Percentiles rank a stretch among this genome's conserved stretches.
phyloP scores from a whole-genome alignment of 2,113 vertebrate species.

The Rousettus leschenaultii region DNA sequence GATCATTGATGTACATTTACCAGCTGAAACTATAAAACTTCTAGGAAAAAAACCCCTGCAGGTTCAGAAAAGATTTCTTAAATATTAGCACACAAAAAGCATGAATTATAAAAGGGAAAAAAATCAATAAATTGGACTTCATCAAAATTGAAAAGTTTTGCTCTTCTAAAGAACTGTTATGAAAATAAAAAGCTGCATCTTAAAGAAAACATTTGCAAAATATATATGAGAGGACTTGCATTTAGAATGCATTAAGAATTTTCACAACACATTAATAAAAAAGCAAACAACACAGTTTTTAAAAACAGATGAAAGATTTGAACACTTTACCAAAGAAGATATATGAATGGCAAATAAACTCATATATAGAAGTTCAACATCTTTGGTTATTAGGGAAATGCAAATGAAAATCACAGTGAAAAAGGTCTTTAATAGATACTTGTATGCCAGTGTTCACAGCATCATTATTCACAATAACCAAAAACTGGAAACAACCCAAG shows the following conservation, averaged over 20 bases:
- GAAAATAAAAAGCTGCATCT: not conserved
- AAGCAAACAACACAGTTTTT: not conserved
- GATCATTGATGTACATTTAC: not conserved
- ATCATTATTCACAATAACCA: not conserved
- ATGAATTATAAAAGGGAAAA: not conserved
- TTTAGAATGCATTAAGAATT: not conserved
- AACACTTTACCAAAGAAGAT: not conserved
- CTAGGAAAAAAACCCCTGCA: not conserved
- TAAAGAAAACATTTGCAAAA: slow-evolving; percentile 5
- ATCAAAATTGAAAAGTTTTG: not conserved
- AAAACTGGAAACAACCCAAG: not conserved
- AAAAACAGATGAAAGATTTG: not conserved
- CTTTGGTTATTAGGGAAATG: not conserved
- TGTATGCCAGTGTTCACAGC: not conserved
- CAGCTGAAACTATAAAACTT: not conserved
- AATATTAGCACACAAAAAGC: not conserved
- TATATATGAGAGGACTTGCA: not conserved
- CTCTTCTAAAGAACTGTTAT: not conserved
- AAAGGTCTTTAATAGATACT: not conserved
- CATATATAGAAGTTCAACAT: not conserved
- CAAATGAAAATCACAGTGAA: not conserved
- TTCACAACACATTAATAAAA: not conserved
- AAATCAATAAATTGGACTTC: not conserved
- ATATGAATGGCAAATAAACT: not conserved
- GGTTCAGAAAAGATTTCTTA: slow-evolving; percentile 7